Percentiles rank a stretch among this genome's conserved stretches.
Conservation (phyloP, 2,113 vertebrate genomes). For the Carassius gibelio region DNA sequence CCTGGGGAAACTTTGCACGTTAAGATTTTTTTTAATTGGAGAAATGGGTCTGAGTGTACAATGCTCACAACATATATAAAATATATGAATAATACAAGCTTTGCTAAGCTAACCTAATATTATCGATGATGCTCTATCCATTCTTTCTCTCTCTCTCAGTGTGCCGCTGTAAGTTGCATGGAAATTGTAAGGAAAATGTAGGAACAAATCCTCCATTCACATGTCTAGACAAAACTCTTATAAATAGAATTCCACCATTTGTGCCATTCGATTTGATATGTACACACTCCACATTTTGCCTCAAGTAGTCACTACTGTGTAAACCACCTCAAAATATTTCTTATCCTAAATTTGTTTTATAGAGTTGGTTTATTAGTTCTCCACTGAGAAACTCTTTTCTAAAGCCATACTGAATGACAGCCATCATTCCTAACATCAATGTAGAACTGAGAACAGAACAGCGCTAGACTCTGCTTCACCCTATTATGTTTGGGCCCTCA, state of each 20-base stretch:
- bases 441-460: background rate
- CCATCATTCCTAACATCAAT: background rate
- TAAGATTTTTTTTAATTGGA: constrained; percentile 29
- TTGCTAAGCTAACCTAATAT: background rate
- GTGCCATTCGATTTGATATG: background rate
- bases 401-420: background rate
- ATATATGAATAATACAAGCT: background rate
- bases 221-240: no score
- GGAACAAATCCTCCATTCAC: background rate
- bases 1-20: constrained; percentile 35
- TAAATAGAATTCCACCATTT: no score
- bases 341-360: background rate
- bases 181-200: background rate
- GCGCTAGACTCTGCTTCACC: constrained; percentile 26
- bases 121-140: background rate
- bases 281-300: background rate
- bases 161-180: background rate
- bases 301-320: background rate
- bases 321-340: background rate
- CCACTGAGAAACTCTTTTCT: background rate
- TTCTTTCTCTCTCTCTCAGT: background rate
- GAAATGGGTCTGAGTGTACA: constrained; percentile 27
- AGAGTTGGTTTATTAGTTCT: background rate
- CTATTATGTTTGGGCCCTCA: constrained; percentile 38
- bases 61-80: background rate